phyloP scores from a whole-genome alignment of 1,140 invertebrate genomes.

The Heliothis virescens region DNA sequence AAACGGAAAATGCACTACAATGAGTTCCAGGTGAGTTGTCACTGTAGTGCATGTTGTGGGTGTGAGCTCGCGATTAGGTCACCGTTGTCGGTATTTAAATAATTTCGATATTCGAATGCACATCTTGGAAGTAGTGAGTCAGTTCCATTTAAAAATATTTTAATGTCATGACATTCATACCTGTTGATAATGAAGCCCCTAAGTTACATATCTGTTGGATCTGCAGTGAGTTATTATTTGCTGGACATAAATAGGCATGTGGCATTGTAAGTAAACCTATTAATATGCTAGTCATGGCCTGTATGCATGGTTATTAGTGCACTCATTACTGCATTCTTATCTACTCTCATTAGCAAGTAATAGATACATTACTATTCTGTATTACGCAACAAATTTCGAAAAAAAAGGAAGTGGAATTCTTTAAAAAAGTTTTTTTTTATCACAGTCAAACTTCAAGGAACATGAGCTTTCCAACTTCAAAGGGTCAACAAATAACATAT shows the following conservation, averaged over 20 bases:
- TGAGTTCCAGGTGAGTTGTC: constrained; percentile 91
- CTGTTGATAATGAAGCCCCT: not conserved
- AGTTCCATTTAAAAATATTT: not conserved
- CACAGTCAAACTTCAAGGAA: too few relatives aligned
- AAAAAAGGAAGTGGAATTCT: not conserved
- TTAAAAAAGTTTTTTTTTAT: too few relatives aligned
- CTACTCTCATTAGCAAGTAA: not conserved
- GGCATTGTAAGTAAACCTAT: constrained; percentile 12
- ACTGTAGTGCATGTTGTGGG: constrained; percentile 29
- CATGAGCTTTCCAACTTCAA: too few relatives aligned
- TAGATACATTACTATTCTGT: not conserved
- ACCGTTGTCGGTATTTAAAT: constrained; percentile 4
- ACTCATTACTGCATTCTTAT: constrained; percentile 1
- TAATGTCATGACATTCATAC: too few relatives aligned
- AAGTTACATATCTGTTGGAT: not conserved
- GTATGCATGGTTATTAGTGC: not conserved
- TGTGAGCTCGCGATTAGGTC: constrained; percentile 41
- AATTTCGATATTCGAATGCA: not conserved
- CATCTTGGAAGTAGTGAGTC: not conserved
- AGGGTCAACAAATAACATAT: too few relatives aligned
- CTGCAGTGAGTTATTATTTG: constrained; percentile 12
- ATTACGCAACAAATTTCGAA: not conserved
- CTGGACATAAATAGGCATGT: not conserved
- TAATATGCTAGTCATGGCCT: constrained; percentile 32
- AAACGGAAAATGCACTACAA: constrained; percentile 99